Base-by-base conservation (phyloP, 2,797 vertebrate genomes). In the Pangasius sanitwongsei region DNA sequence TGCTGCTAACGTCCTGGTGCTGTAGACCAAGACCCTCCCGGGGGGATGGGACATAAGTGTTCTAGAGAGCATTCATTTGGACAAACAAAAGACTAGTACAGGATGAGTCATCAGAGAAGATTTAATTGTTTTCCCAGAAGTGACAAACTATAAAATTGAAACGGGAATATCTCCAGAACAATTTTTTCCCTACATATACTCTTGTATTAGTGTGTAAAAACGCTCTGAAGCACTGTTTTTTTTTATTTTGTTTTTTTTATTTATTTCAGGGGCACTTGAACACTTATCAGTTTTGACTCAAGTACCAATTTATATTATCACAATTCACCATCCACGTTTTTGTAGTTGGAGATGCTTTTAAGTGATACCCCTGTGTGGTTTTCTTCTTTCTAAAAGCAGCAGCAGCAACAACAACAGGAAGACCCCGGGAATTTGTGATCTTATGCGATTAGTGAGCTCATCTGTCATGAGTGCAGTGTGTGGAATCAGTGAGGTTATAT, bases 401-500 rank as follows among this genome's bases (percentile, higher is more conserved):
- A 81, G 20, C 9, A 41, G 23, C 59, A 61, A 63, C 23, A 55
- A 9, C 41, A 44, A 44, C 41, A 44, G 41, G 41, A 25, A 18
- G 50, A 44, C 4, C 1, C 4, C 12, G 37, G 11, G 20, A 82
- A 20, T 83, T 85, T 70, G 65, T 55, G 28, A 50, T 69, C 61
- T n/a, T 48, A 23, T 67, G 41, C 1, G 6, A 70, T 70, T 53
- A 37, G 65, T 55, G 20, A 85, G 65, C 83, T 85, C 65, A 70
- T 70, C 65, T 34, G 20, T 85, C 65, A 70, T 55, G 83, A 55
- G 65, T 50, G 44, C 41, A 20, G 37, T 67, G 28, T 69, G 83
- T 69, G 65, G 44, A 55, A 53, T 53, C 83, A 13, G 83, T 1
- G n/a, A 23, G 63, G 44, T 85, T 85, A 31, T 85, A 23, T 85